Conservation (phyloP, 2,113 vertebrate species). For the Labrus mixtus region DNA sequence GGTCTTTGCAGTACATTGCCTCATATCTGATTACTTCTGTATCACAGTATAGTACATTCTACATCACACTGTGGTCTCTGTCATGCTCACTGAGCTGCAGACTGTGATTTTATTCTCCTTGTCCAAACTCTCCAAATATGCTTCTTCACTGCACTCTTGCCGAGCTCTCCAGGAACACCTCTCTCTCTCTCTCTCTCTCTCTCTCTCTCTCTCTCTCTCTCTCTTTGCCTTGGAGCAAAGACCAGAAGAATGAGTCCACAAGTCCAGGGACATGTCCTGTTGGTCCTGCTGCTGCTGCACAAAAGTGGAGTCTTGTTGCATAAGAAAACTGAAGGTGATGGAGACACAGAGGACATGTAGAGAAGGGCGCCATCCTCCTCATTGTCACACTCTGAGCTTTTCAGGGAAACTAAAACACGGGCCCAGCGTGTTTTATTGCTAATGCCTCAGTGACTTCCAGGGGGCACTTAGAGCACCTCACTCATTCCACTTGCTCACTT, state of each 20-base stretch:
- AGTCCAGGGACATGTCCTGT: conserved; percentile 42
- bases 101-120: conserved; percentile 10
- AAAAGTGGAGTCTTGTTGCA: conserved; percentile 49
- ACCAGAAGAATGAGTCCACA: conserved; percentile 50
- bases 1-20: not conserved
- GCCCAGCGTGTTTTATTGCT: conserved; percentile 77
- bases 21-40: not conserved
- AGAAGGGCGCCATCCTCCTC: conserved; percentile 67
- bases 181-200: conserved; percentile 16
- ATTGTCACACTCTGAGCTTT: conserved; percentile 59
- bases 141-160: conserved; percentile 13
- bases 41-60: not conserved
- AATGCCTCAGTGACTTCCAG: conserved; percentile 77
- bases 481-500: conserved; percentile 70
- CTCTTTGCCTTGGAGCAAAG: conserved; percentile 1
- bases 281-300: conserved; percentile 45
- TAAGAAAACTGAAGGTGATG: conserved; percentile 46
- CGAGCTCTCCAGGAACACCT: conserved; percentile 1
- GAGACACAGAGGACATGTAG: conserved; percentile 48
- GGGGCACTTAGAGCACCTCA: conserved; percentile 70
- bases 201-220: conserved; percentile 14
- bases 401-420: conserved; percentile 59
- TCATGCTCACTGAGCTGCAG: conserved; percentile 24
- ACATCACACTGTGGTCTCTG: conserved; percentile 1
- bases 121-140: conserved; percentile 30